phyloP scores from a whole-genome alignment of 2,888 invertebrate genomes.

The Bugula neritina region DNA sequence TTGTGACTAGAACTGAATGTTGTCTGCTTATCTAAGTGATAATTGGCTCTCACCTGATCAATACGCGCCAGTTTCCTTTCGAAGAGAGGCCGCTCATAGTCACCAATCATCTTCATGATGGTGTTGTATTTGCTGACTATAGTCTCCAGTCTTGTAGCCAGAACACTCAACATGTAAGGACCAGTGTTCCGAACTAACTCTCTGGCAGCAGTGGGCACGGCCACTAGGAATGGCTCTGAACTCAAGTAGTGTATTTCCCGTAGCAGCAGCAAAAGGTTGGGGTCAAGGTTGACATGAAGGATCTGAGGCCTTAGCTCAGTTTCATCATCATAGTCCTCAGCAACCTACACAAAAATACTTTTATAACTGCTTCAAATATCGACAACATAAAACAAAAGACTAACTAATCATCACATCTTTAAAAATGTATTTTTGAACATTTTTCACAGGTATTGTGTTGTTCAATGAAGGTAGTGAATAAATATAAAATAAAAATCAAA shows the following conservation, averaged over 20 bases:
- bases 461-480: no score
- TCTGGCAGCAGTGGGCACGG: slow-evolving; percentile 42
- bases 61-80: slow-evolving; percentile 49
- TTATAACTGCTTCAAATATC: no score
- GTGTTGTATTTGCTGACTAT: slow-evolving; percentile 52
- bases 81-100: slow-evolving; percentile 50
- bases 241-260: slow-evolving; percentile 49
- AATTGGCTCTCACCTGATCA: slow-evolving; percentile 48
- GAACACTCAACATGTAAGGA: slow-evolving; percentile 42
- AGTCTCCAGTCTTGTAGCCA: slow-evolving; percentile 48
- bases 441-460: no score
- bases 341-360: slow-evolving; percentile 36
- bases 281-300: slow-evolving; percentile 50
- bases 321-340: slow-evolving; percentile 50
- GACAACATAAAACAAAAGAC: no score
- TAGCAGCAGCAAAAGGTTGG: slow-evolving; percentile 46
- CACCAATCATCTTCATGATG: slow-evolving; percentile 48
- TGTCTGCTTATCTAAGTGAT: no score
- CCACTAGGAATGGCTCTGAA: slow-evolving; percentile 46
- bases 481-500: no score
- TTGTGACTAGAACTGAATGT: no score
- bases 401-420: no score
- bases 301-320: slow-evolving; percentile 45
- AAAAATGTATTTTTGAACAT: no score
- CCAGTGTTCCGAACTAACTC: slow-evolving; percentile 47